Conservation (phyloP, 2,888 invertebrate genomes). For the Spatulosminthurus flaviceps region DNA sequence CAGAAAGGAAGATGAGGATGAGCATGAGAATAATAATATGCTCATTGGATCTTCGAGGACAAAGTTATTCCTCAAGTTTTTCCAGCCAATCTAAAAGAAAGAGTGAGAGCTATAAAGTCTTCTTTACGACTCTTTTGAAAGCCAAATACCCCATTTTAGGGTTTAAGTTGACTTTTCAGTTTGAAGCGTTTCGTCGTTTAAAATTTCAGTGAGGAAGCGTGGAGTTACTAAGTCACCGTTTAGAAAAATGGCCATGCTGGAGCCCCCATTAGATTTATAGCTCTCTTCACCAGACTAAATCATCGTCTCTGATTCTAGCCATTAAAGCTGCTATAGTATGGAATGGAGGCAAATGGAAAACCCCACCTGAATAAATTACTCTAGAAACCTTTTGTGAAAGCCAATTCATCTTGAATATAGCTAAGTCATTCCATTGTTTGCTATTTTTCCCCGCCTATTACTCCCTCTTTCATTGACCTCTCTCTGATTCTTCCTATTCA, state of each 20-base stretch:
- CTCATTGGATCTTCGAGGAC: no score
- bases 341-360: neutral
- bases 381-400: neutral
- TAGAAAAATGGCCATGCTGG: no score
- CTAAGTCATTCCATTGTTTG: neutral
- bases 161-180: slow-evolving; percentile 30
- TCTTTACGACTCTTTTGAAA: slow-evolving; percentile 36
- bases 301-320: slow-evolving; percentile 1
- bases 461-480: neutral
- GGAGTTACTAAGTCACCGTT: no score
- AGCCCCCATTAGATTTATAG: slow-evolving; percentile 24
- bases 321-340: slow-evolving; percentile 1
- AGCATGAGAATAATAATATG: neutral
- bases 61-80: no score
- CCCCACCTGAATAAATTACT: slow-evolving; percentile 32
- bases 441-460: neutral
- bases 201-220: no score
- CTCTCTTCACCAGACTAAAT: slow-evolving; percentile 10
- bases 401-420: no score
- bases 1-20: neutral
- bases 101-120: slow-evolving; percentile 28
- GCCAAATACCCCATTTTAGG: slow-evolving; percentile 31
- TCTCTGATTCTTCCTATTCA: neutral
- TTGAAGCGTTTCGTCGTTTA: neutral
- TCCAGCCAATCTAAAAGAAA: no score